A percentile compares a stretch with the other conserved stretches of the same genome.
Conservation (phyloP, 1,140 invertebrate genomes). For the Sarcophaga peregrina region DNA sequence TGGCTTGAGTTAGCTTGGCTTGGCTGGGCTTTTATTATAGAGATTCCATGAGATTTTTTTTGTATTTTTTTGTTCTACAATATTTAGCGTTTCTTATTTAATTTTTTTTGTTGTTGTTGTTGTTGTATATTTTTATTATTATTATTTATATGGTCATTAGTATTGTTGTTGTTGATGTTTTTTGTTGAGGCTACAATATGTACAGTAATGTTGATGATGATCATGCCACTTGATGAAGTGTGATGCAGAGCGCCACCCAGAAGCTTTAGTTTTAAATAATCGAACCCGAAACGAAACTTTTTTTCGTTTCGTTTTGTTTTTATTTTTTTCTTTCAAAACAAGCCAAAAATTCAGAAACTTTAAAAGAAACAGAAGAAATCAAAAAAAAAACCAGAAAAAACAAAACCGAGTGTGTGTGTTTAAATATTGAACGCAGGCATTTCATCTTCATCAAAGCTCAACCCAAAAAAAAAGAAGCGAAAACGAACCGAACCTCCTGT, state of each 20-base stretch:
- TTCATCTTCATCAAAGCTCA: slow-evolving; percentile 11
- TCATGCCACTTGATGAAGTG: slow-evolving; percentile 41
- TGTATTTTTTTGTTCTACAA: too few relatives aligned
- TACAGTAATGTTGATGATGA: slow-evolving; percentile 29
- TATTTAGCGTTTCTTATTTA: too few relatives aligned
- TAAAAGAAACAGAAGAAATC: not conserved
- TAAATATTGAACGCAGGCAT: slow-evolving; percentile 24
- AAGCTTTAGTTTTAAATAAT: slow-evolving; percentile 25
- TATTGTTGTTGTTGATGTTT: not conserved
- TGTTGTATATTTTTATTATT: too few relatives aligned
- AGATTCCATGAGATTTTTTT: too few relatives aligned
- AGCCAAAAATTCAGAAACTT: not conserved
- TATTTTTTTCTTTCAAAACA: not conserved
- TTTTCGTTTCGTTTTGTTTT: too few relatives aligned
- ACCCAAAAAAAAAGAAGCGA: not conserved
- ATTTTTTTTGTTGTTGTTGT: too few relatives aligned
- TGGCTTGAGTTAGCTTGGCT: too few relatives aligned
- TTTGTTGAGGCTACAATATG: not conserved
- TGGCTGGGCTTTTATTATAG: too few relatives aligned
- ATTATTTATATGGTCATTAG: too few relatives aligned
- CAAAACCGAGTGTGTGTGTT: not conserved
- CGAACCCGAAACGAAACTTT: slow-evolving; percentile 19
- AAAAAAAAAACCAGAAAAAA: not conserved
- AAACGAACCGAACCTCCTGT: not conserved
- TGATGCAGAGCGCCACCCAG: slow-evolving; percentile 39